Base-by-base conservation (phyloP, 2,113 vertebrate genomes). In the Etia nguti region DNA sequence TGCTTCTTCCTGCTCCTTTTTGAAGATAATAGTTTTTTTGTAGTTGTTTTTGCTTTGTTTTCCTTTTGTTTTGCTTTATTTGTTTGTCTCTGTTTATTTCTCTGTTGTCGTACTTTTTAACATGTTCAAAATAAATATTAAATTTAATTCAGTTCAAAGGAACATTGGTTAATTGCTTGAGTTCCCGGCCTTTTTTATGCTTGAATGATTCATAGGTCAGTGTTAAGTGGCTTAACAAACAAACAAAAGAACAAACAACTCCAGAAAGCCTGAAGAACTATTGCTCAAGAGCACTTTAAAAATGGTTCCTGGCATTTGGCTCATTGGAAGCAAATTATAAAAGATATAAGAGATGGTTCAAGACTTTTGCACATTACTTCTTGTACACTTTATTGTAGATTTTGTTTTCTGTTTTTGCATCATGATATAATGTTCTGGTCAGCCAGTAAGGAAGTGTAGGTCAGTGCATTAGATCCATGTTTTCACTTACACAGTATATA, bases 351-450 rank as follows among this genome's bases (percentile, higher is more conserved):
- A 65, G 10, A 34, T 3, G 34, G 60, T 65, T 65, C 60, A 65
- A 65, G 34, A 65, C 36, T 1, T 68, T 68, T 68, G 62, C 36
- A 68, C 20, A 41, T 22, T 68, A 24, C 34, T 24, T 38, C 24
- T 41, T 68, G 36, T 68, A 3, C 8, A 43, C 65, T 70, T 43
- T 43, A 6, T 1, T 70, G 7, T 24, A 70, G n/a, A 70, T 70
- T 0, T 46, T 13, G 12, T 46, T 12, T 24, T 41, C n/a, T 70
- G 3, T 24, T 68, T 68, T 68, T 41, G 62, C 0, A 0, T 22
- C n/a, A 0, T 1, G 2, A 24, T n/a, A 70, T 15, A 70, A 43
- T 41, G 11, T 0, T 41, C 36, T 68, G 2, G 36, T 68, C 20
- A 68, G n/a, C 62, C 62, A 68, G 62, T 1, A 15, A 41, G n/a